phyloP scores from a whole-genome alignment of 2,888 invertebrate species.

The Corythucha ciliata region DNA sequence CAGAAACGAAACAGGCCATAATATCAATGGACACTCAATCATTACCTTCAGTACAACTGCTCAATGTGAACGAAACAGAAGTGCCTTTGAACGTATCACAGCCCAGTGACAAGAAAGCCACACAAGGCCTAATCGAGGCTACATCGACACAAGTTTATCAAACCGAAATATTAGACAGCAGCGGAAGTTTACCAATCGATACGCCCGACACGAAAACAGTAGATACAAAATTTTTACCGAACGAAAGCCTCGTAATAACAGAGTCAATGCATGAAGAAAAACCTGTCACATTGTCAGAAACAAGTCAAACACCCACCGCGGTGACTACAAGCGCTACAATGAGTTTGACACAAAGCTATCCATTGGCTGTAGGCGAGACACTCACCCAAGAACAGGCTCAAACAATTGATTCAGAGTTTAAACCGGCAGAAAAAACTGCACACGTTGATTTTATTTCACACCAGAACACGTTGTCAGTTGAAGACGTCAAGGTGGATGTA shows the following conservation, averaged over 20 bases:
- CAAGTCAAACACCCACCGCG: slow-evolving; percentile 13
- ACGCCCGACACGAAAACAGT: slow-evolving; percentile 48
- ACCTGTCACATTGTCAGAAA: slow-evolving; percentile 45
- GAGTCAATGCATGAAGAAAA: slow-evolving; percentile 53
- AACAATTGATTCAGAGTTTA: slow-evolving; percentile 22
- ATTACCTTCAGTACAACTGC: slow-evolving; percentile 38
- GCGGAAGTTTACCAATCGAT: slow-evolving; percentile 16
- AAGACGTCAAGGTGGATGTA: slow-evolving; percentile 23
- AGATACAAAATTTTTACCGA: slow-evolving; percentile 50
- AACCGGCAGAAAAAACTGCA: slow-evolving; percentile 24
- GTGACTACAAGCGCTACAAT: slow-evolving; percentile 25
- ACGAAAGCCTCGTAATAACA: slow-evolving; percentile 50
- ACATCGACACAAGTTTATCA: slow-evolving; percentile 29
- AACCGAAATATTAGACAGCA: slow-evolving; percentile 28
- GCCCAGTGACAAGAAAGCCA: slow-evolving; percentile 24
- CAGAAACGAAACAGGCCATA: slow-evolving; percentile 42
- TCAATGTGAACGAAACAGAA: slow-evolving; percentile 26
- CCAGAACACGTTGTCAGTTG: slow-evolving; percentile 24
- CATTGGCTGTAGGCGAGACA: slow-evolving; percentile 28
- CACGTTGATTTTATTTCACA: slow-evolving; percentile 24
- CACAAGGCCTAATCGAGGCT: slow-evolving; percentile 25
- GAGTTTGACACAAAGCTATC: slow-evolving; percentile 26
- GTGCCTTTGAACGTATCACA: slow-evolving; percentile 23
- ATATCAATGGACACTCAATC: slow-evolving; percentile 41
- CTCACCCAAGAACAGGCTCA: slow-evolving; percentile 26